These are phyloP conservation scores for Drosophila quasianomalipes DNA, from an alignment of 2,888 invertebrate species.

Conservation along the genomic window DNA sequence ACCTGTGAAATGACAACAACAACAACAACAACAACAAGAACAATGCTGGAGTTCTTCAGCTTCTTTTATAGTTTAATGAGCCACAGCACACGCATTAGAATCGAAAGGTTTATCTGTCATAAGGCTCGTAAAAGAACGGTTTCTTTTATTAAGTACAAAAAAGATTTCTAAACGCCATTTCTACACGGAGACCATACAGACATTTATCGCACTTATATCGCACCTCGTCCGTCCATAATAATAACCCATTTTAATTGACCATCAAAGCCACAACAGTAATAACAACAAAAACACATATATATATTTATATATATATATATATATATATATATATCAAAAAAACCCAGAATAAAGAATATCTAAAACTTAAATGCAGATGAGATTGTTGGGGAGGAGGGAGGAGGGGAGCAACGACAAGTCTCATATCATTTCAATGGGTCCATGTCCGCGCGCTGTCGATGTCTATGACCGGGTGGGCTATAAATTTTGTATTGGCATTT, in stretches of 20 bases:
- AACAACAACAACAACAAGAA: too few species aligned
- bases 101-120: conserved; percentile 53
- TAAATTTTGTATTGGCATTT: conserved; percentile 78
- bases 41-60: conserved; percentile 51
- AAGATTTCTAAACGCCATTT: conserved; percentile 73
- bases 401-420: conserved; percentile 30
- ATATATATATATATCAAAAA: neutral
- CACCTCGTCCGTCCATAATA: conserved; percentile 69
- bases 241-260: conserved; percentile 79
- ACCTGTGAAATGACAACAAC: conserved; percentile 71
- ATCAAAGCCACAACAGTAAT: conserved; percentile 55
- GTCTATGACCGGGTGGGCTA: conserved; percentile 63
- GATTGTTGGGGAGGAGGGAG: conserved; percentile 22
- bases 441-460: conserved; percentile 52
- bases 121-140: conserved; percentile 70
- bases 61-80: conserved; percentile 71
- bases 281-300: conserved; percentile 3
- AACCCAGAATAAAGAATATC: conserved; percentile 17
- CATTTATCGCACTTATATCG: conserved; percentile 57
- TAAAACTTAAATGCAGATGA: conserved; percentile 35
- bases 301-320: neutral
- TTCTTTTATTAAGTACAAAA: conserved; percentile 58
- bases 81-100: conserved; percentile 49
- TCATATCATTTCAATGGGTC: conserved; percentile 74
- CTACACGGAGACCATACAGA: neutral